phyloP scores from a whole-genome alignment of 2,113 vertebrate genomes.

The Lontra canadensis region DNA sequence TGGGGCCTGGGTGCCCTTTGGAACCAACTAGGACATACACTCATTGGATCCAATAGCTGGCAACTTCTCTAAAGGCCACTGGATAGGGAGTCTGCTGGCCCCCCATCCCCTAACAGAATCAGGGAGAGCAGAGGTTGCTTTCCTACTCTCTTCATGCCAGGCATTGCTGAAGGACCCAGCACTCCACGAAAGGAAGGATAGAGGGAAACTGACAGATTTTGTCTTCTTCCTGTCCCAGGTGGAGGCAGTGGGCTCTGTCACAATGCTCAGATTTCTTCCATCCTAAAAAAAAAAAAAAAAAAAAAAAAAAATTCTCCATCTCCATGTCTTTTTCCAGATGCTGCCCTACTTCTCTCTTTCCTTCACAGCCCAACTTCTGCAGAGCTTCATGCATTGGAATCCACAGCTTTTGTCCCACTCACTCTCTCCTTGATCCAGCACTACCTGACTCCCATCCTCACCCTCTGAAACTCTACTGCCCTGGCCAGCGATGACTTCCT shows the following conservation, averaged over 20 bases:
- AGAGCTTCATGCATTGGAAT: not conserved
- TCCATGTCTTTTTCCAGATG: not conserved
- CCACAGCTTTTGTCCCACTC: not conserved
- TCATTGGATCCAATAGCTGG: not conserved
- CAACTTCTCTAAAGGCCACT: not conserved
- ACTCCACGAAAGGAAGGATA: not conserved
- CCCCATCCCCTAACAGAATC: no score
- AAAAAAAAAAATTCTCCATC: not conserved
- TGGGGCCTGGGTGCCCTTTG: not conserved
- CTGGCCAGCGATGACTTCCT: not conserved
- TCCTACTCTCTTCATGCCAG: no score
- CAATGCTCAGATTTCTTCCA: not conserved
- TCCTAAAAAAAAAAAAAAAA: not conserved
- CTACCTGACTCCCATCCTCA: not conserved
- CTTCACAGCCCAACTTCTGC: not conserved
- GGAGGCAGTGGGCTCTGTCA: not conserved
- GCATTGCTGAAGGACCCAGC: not conserved
- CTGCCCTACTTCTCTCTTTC: not conserved
- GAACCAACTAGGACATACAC: not conserved
- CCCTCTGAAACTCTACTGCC: fast-evolving
- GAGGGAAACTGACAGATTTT: not conserved
- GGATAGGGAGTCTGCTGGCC: not conserved
- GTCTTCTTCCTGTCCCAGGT: not conserved
- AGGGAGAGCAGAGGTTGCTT: not conserved
- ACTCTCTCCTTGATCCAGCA: not conserved